A percentile compares a stretch with the other conserved stretches of the same genome.
Evolutionary conservation across 2,888 invertebrate genomes (phyloP).

Genomic region (Eurois occulta): DNA sequence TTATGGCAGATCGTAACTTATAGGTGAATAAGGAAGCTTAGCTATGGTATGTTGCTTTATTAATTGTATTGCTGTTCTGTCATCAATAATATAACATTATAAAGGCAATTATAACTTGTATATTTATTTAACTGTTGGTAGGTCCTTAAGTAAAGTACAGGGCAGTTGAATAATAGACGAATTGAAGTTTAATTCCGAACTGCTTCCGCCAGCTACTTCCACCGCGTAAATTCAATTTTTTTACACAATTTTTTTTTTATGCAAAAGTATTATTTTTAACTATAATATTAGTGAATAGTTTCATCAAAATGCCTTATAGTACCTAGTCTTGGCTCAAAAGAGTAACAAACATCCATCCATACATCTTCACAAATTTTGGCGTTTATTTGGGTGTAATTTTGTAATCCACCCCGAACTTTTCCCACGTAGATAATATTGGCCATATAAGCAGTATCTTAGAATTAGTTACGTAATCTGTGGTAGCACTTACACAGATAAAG

Average conservation of each 20-base stretch:
- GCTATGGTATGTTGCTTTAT: conserved; percentile 9
- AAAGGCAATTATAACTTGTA: not conserved
- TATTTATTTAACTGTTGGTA: not conserved
- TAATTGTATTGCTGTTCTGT: conserved; percentile 5
- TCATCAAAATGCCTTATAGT: not conserved
- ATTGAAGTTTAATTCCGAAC: not conserved
- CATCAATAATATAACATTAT: conserved; percentile 17
- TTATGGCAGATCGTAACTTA: conserved; percentile 33
- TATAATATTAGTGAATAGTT: not conserved
- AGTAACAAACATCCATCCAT: not conserved
- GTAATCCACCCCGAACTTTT: not conserved
- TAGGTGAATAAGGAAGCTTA: conserved; percentile 44
- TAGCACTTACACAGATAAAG: conserved; percentile 32
- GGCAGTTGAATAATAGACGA: not conserved
- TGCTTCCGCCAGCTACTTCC: not conserved
- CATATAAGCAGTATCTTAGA: not conserved
- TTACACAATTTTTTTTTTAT: not conserved
- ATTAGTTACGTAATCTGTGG: conserved; percentile 33
- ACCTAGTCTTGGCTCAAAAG: not conserved
- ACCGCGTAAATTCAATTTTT: not conserved
- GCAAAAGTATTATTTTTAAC: not conserved
- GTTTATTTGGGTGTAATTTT: not conserved
- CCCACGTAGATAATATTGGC: not conserved
- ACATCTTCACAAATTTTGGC: not conserved
- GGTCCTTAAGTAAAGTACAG: not conserved